Evolutionary conservation across 2,888 invertebrate genomes (phyloP), one percentile per base, ranked within the genome.

Genomic region (Panzeria rudis): DNA sequence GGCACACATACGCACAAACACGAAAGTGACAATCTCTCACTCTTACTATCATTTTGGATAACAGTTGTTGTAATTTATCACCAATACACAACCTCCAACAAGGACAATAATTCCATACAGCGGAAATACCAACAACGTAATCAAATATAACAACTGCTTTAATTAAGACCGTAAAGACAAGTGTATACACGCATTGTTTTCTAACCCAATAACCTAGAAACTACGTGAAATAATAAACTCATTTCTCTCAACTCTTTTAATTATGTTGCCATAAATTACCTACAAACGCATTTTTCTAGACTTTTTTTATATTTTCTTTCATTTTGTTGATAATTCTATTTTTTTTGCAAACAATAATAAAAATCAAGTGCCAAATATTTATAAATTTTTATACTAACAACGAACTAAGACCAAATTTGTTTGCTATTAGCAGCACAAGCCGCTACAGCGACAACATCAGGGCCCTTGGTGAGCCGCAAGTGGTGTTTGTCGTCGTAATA

Each of bases 181-280:
- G 29, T 50, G 29, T 29, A 29, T 5, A 47, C 25, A 50, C 23
- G 66, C 59, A 25, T 35, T 69, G 50, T 38, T 71, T 76, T 80
- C 44, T 80, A 83, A 77, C 83, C 81, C 54, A 79, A 75, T 81
- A 86, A 81, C 80, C 77, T 38, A 84, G 23, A 81, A 81, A 76
- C 15, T 38, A 23, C 50, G 41, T 25, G 32, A 38, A 68, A 54
- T 52, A 73, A 69, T 44, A 83, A 56, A 56, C 75, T 75, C 62
- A 66, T 38, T 59, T 32, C 47, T 32, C 47, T 44, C 35, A 56
- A 80, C 35, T 54, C 23, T 50, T 73, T 54, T 52, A 71, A 87
- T 85, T 77, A 87, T 87, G 87, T 86, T 86, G 84, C 87, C 87
- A 86, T 87, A 87, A 87, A 84, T 54, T 61, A 23, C 5, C 56